Evolutionary conservation across 1,140 invertebrate genomes (phyloP).

Genomic region (Nilaparvata lugens): DNA sequence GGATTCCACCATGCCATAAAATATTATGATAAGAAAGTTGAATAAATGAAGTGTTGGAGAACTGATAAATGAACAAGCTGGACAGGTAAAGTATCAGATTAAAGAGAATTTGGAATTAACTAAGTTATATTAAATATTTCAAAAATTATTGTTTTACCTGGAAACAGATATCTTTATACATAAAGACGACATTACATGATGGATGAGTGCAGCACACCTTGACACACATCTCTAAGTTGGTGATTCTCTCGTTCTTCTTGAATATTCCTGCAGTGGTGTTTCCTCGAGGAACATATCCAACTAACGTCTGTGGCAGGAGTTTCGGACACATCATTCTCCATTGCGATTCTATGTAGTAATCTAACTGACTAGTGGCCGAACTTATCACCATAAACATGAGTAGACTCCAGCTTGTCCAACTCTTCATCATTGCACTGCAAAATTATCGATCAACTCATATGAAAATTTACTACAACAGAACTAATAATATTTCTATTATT

Average conservation of each 20-base stretch:
- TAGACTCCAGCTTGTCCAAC: background rate
- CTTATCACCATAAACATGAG: background rate
- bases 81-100: background rate
- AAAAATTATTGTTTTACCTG: slow-evolving; percentile 40
- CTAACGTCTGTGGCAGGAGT: slow-evolving; percentile 16
- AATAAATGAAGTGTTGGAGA: no score
- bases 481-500: no score
- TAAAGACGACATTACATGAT: slow-evolving; percentile 68
- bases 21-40: no score
- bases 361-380: slow-evolving; percentile 5
- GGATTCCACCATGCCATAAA: no score
- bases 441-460: no score
- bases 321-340: slow-evolving; percentile 20
- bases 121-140: background rate
- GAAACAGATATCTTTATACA: slow-evolving; percentile 63
- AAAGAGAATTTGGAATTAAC: background rate
- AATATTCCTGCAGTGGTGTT: slow-evolving; percentile 51
- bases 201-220: slow-evolving; percentile 56
- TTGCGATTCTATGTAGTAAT: slow-evolving; percentile 4
- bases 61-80: no score
- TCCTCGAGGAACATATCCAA: slow-evolving; percentile 35
- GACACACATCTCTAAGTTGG: slow-evolving; percentile 53
- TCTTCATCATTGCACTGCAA: background rate
- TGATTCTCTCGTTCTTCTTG: slow-evolving; percentile 43
- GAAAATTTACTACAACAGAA: no score